These are phyloP conservation scores for Pimpla rufipes DNA, from an alignment of 2,888 invertebrate genomes.

Conservation along the genomic window DNA sequence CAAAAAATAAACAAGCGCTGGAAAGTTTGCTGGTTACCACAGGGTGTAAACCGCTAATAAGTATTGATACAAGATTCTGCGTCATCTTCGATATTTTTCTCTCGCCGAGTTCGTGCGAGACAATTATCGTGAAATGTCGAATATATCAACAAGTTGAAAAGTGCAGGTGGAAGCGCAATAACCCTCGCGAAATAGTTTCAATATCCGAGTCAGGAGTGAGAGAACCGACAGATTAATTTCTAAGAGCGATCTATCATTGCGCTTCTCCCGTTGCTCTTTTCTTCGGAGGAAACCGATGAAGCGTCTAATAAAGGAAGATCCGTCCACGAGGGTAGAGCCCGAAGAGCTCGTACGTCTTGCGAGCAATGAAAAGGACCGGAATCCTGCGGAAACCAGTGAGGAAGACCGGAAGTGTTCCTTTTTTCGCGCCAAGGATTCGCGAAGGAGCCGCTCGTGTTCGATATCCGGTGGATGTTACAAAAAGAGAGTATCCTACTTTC, in stretches of 20 bases:
- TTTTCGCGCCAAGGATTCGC: slow-evolving; percentile 52
- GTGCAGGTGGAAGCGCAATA: neutral
- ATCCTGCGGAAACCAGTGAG: slow-evolving; percentile 24
- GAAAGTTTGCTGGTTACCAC: neutral
- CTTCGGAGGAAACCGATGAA: slow-evolving; percentile 24
- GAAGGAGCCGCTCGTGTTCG: slow-evolving; percentile 63
- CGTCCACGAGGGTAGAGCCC: slow-evolving; percentile 2
- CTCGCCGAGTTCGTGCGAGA: neutral
- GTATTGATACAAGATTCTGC: neutral
- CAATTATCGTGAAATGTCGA: neutral
- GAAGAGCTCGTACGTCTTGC: slow-evolving; percentile 27
- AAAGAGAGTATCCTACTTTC: slow-evolving; percentile 23
- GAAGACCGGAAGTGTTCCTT: slow-evolving; percentile 61
- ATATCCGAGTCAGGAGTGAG: neutral
- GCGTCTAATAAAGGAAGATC: slow-evolving; percentile 36
- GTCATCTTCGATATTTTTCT: neutral
- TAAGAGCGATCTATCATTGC: neutral
- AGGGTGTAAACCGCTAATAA: neutral
- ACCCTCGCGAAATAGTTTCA: neutral
- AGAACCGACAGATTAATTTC: slow-evolving; percentile 20
- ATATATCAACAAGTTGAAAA: neutral
- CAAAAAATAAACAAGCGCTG: slow-evolving; percentile 2
- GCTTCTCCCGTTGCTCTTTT: neutral
- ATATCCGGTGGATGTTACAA: slow-evolving; percentile 57
- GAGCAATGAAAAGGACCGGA: slow-evolving; percentile 44